A percentile compares a stretch with the other conserved stretches of the same genome.
phyloP scores from a whole-genome alignment of 2,797 vertebrate genomes.

The Xenops minutus region DNA sequence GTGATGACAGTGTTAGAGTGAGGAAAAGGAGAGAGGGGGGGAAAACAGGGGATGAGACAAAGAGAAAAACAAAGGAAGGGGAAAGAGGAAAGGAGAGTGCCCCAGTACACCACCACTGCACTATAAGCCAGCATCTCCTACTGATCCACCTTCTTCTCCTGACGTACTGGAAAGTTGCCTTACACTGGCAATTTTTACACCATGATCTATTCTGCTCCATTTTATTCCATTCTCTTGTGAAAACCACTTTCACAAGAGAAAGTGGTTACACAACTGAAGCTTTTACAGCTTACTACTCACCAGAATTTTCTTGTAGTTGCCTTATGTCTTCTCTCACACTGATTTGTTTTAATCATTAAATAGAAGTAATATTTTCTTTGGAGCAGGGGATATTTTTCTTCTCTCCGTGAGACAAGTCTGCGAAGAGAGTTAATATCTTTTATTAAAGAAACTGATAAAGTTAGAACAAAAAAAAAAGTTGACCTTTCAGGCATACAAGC shows the following conservation, averaged over 20 bases:
- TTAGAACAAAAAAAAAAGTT: background rate
- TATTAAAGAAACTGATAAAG: conserved; percentile 30
- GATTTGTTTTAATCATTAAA: conserved; percentile 4
- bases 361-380: background rate
- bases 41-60: background rate
- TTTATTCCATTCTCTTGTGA: background rate
- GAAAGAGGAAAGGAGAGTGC: background rate
- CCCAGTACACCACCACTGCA: background rate
- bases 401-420: background rate
- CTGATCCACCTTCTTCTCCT: background rate
- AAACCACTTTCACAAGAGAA: background rate
- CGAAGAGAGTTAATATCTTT: conserved; percentile 20
- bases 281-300: background rate
- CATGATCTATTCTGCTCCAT: background rate
- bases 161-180: background rate
- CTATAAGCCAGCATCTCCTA: background rate
- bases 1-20: background rate
- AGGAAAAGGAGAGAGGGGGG: background rate
- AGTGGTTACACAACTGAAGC: background rate
- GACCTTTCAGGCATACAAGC: background rate
- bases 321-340: background rate
- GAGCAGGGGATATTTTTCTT: background rate
- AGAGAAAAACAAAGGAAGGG: background rate
- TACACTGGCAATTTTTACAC: background rate
- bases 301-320: background rate